phyloP scores from a whole-genome alignment of 2,113 vertebrate genomes.

The Scalopus aquaticus region DNA sequence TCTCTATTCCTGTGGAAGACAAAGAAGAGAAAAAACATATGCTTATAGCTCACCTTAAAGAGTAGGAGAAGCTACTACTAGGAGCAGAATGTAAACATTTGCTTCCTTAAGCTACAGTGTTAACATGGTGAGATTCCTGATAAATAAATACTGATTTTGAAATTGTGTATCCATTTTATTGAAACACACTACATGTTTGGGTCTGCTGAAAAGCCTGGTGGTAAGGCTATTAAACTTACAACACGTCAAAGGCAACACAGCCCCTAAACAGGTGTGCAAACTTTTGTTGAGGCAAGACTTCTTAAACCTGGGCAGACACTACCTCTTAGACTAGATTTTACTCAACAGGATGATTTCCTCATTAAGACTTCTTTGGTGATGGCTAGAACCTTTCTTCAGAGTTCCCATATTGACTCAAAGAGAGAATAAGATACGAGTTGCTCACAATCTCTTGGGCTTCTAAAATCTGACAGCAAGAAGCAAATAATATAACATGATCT shows the following conservation, averaged over 20 bases:
- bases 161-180: too few species aligned
- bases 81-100: neutral
- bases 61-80: neutral
- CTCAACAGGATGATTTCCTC: neutral
- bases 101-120: neutral
- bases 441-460: neutral
- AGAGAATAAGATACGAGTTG: neutral
- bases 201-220: neutral
- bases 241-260: neutral
- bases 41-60: neutral
- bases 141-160: constrained; percentile 19
- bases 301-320: neutral
- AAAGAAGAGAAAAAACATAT: constrained; percentile 11
- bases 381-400: neutral
- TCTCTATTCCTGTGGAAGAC: neutral
- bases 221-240: constrained; percentile 23
- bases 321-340: neutral
- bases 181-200: neutral
- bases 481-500: neutral
- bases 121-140: neutral
- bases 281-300: neutral
- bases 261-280: neutral
- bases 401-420: neutral
- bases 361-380: neutral
- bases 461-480: constrained; percentile 18